These are phyloP conservation scores for Australoheros scitulus DNA, from an alignment of 2,113 vertebrate genomes.

Conservation along the genomic window DNA sequence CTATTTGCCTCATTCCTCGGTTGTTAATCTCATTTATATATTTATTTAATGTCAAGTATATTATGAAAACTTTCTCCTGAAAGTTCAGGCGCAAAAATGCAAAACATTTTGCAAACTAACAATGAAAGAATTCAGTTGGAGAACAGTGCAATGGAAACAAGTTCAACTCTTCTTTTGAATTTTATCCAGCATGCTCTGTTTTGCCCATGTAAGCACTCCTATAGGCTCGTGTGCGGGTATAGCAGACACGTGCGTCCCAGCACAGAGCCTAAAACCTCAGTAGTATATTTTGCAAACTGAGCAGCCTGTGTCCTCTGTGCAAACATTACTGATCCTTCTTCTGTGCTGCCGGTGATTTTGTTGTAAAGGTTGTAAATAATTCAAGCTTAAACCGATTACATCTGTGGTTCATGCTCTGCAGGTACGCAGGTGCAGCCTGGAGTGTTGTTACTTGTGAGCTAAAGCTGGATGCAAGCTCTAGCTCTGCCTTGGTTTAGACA, in stretches of 20 bases:
- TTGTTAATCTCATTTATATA: background rate
- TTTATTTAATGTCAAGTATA: background rate
- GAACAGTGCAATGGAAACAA: background rate
- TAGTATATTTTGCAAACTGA: slow-evolving; percentile 20
- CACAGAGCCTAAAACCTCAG: background rate
- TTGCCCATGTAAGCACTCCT: background rate
- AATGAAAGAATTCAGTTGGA: background rate
- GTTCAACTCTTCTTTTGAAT: background rate
- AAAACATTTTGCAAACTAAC: background rate
- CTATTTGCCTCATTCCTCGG: background rate
- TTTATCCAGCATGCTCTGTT: background rate
- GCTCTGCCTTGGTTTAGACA: background rate
- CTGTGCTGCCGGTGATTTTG: slow-evolving; percentile 16
- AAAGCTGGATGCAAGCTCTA: background rate
- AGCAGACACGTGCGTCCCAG: background rate
- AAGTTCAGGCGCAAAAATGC: background rate
- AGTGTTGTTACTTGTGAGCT: background rate
- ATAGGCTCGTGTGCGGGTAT: background rate
- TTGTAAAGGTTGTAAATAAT: slow-evolving; percentile 42
- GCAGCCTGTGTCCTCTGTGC: background rate
- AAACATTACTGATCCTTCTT: slow-evolving; percentile 14
- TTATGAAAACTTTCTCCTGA: background rate
- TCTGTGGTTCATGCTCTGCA: slow-evolving; percentile 40
- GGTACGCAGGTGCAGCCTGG: slow-evolving; percentile 2
- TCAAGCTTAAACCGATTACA: slow-evolving; percentile 46